A percentile compares a stretch with the other conserved stretches of the same genome.
phyloP scores from a whole-genome alignment of 1,140 invertebrate species.

The Dysdera silvatica region DNA sequence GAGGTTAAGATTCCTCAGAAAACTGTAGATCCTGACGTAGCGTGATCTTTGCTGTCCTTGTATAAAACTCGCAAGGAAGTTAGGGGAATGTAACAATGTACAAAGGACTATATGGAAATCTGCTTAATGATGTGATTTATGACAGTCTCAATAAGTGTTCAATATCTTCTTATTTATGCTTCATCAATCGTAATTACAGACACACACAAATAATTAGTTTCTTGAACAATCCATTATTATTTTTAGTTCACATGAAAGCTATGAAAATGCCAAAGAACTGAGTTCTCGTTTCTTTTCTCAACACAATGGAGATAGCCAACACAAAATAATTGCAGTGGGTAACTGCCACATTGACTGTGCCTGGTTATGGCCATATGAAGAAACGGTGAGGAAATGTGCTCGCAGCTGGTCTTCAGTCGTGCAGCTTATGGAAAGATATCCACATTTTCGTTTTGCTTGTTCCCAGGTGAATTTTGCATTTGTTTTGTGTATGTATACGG shows the following conservation, averaged over 20 bases:
- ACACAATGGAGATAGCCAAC: slow-evolving; percentile 47
- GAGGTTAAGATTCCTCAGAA: too few species aligned
- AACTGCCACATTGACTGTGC: slow-evolving; percentile 54
- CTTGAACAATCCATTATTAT: too few species aligned
- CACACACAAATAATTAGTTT: too few species aligned
- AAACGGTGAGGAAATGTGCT: slow-evolving; percentile 52
- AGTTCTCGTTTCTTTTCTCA: slow-evolving; percentile 45
- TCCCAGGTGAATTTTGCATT: slow-evolving; percentile 45
- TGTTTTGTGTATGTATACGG: neutral
- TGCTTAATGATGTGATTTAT: too few species aligned
- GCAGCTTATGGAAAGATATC: slow-evolving; percentile 49
- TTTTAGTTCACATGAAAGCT: slow-evolving; percentile 37
- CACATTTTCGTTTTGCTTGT: slow-evolving; percentile 48
- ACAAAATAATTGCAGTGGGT: slow-evolving; percentile 49
- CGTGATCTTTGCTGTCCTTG: too few species aligned
- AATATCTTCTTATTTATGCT: too few species aligned
- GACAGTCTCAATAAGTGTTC: too few species aligned
- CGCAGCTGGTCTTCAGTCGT: slow-evolving; percentile 49
- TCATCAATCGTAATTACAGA: too few species aligned
- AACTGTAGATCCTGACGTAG: too few species aligned
- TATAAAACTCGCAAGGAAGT: too few species aligned
- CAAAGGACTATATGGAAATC: too few species aligned
- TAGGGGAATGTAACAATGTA: too few species aligned
- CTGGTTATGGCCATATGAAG: slow-evolving; percentile 53
- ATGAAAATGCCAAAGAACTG: slow-evolving; percentile 40